Base-by-base conservation (phyloP, 1,140 invertebrate species). In the Heliconius hermathena region DNA sequence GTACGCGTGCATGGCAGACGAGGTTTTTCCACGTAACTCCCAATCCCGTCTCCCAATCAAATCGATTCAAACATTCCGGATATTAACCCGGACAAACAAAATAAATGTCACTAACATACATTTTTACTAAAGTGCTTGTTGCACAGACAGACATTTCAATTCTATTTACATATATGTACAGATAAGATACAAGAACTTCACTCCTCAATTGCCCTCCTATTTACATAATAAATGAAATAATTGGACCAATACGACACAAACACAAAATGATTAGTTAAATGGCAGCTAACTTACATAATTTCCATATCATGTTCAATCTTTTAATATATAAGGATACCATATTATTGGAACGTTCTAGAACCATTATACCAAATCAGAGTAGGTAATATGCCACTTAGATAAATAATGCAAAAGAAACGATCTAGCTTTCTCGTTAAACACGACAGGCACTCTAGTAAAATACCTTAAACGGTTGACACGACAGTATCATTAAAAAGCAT, bases 401-500 rank as follows among this genome's bases (percentile, higher is more conserved):
- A 81, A 81, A 81, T 81, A 77, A 81, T 81, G 77, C 80, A 81
- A 77, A 52, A 74, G 76, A 74, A 73, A 78, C 70, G 60, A 46
- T 78, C 29, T 66, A 57, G 74, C 81, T 83, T 81, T 83, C 77
- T 78, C 54, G 72, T 46, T 73, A 52, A 74, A 57, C 77, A 78
- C 77, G 77, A 73, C 71, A 73, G 49, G 77, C 77, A 66, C 29
- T 73, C 54, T 26, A 74, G 41, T 82, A 77, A 85, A 87, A 81
- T 81, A 77, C 72, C 81, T 81, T 77, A 72, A 72, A 54, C 76
- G 76, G 72, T 77, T 66, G 76, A 77, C 76, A 70, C 70, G 76
- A 77, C 71, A 70, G 76, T 70, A 54, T 18, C 70, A 77, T 77
- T 77, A 77, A 77, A 77, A 77, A 72, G 46, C 70, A 77, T 77